Evolutionary conservation across 2,888 invertebrate genomes (phyloP).

Genomic region (Drosophila affinis): DNA sequence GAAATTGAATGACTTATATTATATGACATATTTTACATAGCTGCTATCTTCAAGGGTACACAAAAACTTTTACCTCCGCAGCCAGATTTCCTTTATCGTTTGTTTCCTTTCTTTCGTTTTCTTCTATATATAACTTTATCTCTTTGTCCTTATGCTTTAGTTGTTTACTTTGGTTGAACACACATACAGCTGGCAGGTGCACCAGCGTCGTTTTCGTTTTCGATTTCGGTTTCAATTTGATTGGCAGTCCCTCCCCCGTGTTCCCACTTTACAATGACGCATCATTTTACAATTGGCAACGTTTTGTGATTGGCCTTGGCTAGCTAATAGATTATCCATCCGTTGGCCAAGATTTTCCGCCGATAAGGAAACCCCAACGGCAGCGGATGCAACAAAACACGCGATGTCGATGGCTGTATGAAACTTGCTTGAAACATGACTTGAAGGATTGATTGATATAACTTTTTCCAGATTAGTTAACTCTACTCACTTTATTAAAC

Average conservation of each 20-base stretch:
- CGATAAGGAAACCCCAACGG: background rate
- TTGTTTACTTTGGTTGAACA: slow-evolving; percentile 62
- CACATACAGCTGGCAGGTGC: slow-evolving; percentile 62
- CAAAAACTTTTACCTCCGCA: background rate
- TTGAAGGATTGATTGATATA: background rate
- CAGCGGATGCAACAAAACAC: background rate
- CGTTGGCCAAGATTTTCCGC: background rate
- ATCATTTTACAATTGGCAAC: slow-evolving; percentile 47
- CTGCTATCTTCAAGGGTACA: background rate
- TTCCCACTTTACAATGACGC: slow-evolving; percentile 54
- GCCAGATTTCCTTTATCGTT: background rate
- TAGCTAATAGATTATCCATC: background rate
- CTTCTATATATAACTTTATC: background rate
- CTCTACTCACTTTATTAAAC: background rate
- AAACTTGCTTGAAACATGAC: background rate
- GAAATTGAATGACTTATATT: background rate
- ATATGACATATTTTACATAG: no score
- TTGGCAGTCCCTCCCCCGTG: slow-evolving; percentile 56
- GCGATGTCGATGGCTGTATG: background rate
- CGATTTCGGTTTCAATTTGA: slow-evolving; percentile 53
- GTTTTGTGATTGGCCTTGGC: slow-evolving; percentile 21
- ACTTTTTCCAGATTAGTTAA: no score
- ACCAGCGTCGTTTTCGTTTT: slow-evolving; percentile 38
- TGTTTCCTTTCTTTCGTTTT: slow-evolving; percentile 28
- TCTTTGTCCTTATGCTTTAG: slow-evolving; percentile 33